phyloP scores from a whole-genome alignment of 2,113 vertebrate species.

The Guaruba guarouba region DNA sequence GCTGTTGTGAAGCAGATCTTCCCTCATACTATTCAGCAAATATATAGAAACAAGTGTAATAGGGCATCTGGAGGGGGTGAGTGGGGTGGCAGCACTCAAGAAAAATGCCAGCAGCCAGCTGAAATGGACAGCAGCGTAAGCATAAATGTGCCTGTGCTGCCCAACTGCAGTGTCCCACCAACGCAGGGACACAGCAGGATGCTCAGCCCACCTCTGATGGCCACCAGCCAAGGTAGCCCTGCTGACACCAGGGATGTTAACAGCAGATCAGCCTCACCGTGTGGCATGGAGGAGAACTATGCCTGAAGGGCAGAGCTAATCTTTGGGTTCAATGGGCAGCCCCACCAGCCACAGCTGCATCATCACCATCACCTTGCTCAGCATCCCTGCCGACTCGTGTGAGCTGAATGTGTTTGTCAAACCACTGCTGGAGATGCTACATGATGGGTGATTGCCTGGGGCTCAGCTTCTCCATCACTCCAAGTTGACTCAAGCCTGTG shows the following conservation, averaged over 20 bases:
- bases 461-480: neutral
- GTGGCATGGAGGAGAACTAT: rapidly evolving
- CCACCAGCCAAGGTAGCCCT: neutral
- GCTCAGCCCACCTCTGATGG: neutral
- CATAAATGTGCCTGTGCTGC: neutral
- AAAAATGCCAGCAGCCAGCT: neutral
- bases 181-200: neutral
- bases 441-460: rapidly evolving
- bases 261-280: neutral
- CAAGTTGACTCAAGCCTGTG: neutral
- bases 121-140: neutral
- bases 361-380: neutral
- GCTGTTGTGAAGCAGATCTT: neutral
- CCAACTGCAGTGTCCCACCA: rapidly evolving
- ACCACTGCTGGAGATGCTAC: neutral
- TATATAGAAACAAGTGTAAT: neutral
- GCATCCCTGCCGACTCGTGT: rapidly evolving
- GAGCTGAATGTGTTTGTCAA: neutral
- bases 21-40: neutral
- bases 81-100: neutral
- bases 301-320: neutral
- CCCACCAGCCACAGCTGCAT: neutral
- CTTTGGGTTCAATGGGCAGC: rapidly evolving
- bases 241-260: neutral
- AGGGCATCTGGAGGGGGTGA: neutral